A percentile compares a stretch with the other conserved stretches of the same genome.
phyloP scores from a whole-genome alignment of 2,797 vertebrate genomes.

The Morelia viridis region DNA sequence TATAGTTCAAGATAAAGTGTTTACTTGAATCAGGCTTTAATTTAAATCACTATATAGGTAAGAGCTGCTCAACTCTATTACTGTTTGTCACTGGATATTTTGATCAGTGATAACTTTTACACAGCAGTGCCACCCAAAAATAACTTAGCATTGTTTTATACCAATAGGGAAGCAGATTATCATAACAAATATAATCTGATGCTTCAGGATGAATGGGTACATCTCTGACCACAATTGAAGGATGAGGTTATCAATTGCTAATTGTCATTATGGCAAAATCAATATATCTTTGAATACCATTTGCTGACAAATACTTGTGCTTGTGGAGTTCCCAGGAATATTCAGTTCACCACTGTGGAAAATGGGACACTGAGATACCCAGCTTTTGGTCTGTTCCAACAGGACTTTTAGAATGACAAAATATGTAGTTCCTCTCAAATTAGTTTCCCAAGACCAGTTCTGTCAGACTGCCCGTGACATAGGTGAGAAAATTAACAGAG shows the following conservation, averaged over 20 bases:
- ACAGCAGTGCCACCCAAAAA: not conserved
- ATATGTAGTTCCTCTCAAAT: not conserved
- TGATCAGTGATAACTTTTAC: not conserved
- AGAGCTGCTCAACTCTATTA: not conserved
- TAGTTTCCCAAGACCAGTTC: not conserved
- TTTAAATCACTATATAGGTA: not conserved
- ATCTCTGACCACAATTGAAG: not conserved
- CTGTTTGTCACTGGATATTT: slow-evolving; percentile 13
- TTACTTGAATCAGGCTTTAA: not conserved
- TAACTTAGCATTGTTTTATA: not conserved
- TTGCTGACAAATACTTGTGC: not conserved
- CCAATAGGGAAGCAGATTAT: not conserved
- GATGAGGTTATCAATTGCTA: not conserved
- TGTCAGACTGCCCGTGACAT: not conserved
- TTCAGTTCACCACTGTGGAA: not conserved
- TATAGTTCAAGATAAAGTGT: not conserved
- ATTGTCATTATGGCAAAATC: not conserved
- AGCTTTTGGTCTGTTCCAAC: not conserved
- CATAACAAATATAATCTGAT: not conserved
- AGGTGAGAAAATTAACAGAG: not conserved
- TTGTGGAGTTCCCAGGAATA: not conserved
- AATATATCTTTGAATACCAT: not conserved
- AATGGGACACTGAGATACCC: not conserved
- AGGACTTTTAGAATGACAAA: not conserved
- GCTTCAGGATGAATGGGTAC: not conserved